A percentile compares a stretch with the other conserved stretches of the same genome.
These are phyloP conservation scores for Scarus forsteni DNA, from an alignment of 2,797 vertebrate species.

Conservation along the genomic window DNA sequence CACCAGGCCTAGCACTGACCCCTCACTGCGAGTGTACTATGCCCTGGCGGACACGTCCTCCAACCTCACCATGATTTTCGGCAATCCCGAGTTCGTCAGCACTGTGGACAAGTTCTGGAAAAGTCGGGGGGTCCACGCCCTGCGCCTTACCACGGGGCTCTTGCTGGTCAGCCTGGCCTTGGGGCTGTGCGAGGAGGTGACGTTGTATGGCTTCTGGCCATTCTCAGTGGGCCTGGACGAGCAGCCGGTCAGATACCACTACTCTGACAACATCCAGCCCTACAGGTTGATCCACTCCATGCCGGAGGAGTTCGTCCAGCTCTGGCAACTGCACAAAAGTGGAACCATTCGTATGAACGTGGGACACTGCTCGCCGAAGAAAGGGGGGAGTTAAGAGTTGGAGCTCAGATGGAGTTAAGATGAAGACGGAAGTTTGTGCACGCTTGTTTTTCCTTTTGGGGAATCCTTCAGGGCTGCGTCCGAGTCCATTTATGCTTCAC, in stretches of 20 bases:
- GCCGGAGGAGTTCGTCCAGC: conserved; percentile 97
- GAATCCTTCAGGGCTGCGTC: conserved; percentile 13
- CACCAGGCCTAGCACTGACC: conserved; percentile 93
- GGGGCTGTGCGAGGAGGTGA: conserved; percentile 95
- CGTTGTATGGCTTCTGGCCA: conserved; percentile 96
- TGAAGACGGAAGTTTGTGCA: background rate
- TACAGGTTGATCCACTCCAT: conserved; percentile 94
- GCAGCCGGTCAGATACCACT: conserved; percentile 93
- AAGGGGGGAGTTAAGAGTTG: conserved; percentile 9
- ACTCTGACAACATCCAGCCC: conserved; percentile 95
- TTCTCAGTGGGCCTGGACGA: conserved; percentile 89
- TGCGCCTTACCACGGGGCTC: conserved; percentile 94
- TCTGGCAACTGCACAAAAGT: conserved; percentile 96
- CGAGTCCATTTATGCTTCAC: conserved; percentile 14
- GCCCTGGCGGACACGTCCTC: conserved; percentile 90
- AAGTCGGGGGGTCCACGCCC: conserved; percentile 89
- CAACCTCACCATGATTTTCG: conserved; percentile 93
- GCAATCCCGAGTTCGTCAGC: conserved; percentile 94
- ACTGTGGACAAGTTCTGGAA: conserved; percentile 96
- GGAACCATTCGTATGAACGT: conserved; percentile 91
- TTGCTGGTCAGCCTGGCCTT: conserved; percentile 94
- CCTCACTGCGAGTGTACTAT: conserved; percentile 91
- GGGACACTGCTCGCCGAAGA: conserved; percentile 80
- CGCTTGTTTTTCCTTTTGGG: conserved; percentile 18
- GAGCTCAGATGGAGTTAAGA: background rate